Evolutionary conservation across 2,888 invertebrate genomes (phyloP), one percentile per base, ranked within the genome.

Genomic region (Eupeodes latifasciatus): DNA sequence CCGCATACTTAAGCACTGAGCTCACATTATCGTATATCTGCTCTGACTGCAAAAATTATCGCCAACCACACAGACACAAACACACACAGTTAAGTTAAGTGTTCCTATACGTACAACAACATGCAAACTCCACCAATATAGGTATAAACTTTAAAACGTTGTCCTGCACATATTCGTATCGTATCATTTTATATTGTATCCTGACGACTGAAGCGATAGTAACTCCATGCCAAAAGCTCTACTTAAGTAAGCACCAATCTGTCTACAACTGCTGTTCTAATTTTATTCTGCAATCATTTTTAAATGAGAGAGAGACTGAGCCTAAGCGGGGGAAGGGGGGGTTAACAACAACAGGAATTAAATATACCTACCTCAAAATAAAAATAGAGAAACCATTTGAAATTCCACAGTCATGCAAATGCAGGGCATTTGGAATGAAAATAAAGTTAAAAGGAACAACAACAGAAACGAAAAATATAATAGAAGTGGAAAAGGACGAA

Each of bases 321-420:
- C 6, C 40, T 40, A 40, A 40, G 40, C 6, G 5, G 40, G 4
- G 5, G 40, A 1, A 6, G 40, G 40, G 6, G 40, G 0, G 9
- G 6, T 0, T 9, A 61, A 6, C 34, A 53, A 36, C 67, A 53
- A 69, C 36, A 69, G 34, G 47, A 47, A 57, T 6, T 16, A 49
- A 69, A 53, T 49, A 64, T 5, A 51, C 40, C 40, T 40, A 51
- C 40, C 40, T 40, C 40, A 61, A 49, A 53, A 19, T 55, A 57
- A 61, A 49, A 27, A 55, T 51, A 7, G 5, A 19, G 5, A 61
- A 62, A 53, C 34, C 79, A 62, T 75, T 86, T 79, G 62, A 78
- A 85, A 85, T 78, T 80, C 81, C 69, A 77, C 55, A 81, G 77
- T 88, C 84, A 84, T 88, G 84, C 83, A 87, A 87, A 87, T 83